These are phyloP conservation scores for Sebastes aleutianus DNA, from an alignment of 2,797 vertebrate species.

Conservation along the genomic window DNA sequence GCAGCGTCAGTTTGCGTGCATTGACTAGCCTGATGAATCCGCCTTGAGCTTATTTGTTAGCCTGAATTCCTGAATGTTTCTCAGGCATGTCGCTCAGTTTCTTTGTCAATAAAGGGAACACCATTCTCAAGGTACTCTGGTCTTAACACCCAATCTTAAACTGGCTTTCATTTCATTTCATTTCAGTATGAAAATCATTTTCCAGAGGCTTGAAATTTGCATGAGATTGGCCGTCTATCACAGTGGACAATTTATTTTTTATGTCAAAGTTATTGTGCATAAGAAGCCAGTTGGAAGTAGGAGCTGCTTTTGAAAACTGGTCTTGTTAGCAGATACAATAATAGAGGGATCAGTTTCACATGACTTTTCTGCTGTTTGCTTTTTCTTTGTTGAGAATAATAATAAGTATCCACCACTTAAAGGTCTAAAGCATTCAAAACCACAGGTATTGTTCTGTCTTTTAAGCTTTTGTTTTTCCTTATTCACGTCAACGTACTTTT, in stretches of 20 bases:
- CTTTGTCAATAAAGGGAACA: neutral
- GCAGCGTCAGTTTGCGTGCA: rapidly evolving
- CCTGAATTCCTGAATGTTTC: neutral
- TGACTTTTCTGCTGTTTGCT: neutral
- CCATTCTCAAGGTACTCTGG: rapidly evolving
- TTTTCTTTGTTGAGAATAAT: neutral
- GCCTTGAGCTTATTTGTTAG: neutral
- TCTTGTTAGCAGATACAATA: neutral
- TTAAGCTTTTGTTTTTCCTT: neutral
- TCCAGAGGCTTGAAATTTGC: neutral
- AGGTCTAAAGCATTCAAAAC: neutral
- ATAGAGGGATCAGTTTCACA: neutral
- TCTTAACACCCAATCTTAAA: neutral
- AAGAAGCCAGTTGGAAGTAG: neutral
- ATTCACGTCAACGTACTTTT: rapidly evolving
- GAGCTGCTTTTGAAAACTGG: neutral
- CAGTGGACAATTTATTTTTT: neutral
- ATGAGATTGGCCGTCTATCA: neutral
- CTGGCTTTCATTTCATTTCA: neutral
- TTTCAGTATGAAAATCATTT: neutral
- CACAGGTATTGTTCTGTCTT: neutral
- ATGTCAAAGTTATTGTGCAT: neutral
- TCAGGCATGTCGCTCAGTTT: neutral
- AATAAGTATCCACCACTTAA: neutral
- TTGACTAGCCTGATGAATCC: neutral